These are phyloP conservation scores for Epinephelus coioides DNA, from an alignment of 2,797 vertebrate genomes.

Conservation along the genomic window DNA sequence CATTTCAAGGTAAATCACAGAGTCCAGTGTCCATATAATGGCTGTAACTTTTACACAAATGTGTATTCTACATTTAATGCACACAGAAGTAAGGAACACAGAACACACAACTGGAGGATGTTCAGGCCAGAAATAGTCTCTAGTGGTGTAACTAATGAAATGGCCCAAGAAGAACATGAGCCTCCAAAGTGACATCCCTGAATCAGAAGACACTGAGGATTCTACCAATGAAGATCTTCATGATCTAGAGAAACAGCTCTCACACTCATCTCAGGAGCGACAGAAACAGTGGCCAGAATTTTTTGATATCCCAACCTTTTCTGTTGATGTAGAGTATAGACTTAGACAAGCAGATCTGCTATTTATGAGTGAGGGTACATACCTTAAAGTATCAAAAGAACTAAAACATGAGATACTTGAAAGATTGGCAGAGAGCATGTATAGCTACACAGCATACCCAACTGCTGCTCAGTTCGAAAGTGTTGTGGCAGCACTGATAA, in stretches of 20 bases:
- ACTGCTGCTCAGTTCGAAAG: conserved; percentile 17
- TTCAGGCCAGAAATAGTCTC: background rate
- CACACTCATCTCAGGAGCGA: background rate
- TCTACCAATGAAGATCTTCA: background rate
- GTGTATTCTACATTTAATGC: background rate
- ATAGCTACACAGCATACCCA: conserved; percentile 49
- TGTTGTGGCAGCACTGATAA: conserved; percentile 44
- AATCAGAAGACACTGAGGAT: background rate
- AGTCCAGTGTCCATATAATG: conserved; percentile 18
- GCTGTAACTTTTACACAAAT: conserved; percentile 9
- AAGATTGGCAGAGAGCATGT: conserved; percentile 30
- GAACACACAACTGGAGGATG: too few relatives aligned
- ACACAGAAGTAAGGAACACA: too few relatives aligned
- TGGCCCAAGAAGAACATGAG: background rate
- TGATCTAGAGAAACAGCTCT: conserved; percentile 2
- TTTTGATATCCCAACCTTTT: background rate
- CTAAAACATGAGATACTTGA: too few relatives aligned
- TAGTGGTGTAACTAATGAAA: background rate
- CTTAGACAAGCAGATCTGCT: too few relatives aligned
- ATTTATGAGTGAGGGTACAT: too few relatives aligned
- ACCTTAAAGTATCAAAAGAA: too few relatives aligned
- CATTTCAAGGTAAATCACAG: conserved; percentile 20
- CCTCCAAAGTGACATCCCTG: background rate
- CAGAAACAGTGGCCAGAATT: conserved; percentile 32
- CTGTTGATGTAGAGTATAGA: too few relatives aligned